Conservation (phyloP, 2,888 invertebrate genomes). For the Drosophila longiperda region DNA sequence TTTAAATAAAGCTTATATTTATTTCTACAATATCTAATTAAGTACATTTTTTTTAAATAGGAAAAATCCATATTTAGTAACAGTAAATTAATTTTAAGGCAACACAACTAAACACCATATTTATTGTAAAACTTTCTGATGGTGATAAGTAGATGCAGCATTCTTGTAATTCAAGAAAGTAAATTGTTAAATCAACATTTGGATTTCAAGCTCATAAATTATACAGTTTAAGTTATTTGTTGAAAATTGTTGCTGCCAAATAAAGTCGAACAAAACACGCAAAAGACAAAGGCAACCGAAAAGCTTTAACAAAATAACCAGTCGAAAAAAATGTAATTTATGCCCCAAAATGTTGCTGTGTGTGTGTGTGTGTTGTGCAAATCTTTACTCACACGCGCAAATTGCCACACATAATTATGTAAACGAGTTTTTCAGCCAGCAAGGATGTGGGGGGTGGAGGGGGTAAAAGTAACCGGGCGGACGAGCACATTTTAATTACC, state of each 20-base stretch:
- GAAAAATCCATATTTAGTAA: not conserved
- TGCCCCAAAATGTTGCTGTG: conserved; percentile 39
- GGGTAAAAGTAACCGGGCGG: conserved; percentile 13
- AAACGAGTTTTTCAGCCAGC: conserved; percentile 60
- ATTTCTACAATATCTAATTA: not conserved
- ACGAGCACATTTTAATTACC: conserved; percentile 76
- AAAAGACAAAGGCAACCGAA: conserved; percentile 9
- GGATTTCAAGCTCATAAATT: conserved; percentile 23
- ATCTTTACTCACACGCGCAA: conserved; percentile 70
- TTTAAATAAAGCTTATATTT: too few species aligned
- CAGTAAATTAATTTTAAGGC: not conserved
- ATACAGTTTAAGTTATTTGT: conserved; percentile 40
- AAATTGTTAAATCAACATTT: conserved; percentile 20
- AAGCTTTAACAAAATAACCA: conserved; percentile 17
- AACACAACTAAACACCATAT: conserved; percentile 22
- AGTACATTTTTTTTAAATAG: not conserved
- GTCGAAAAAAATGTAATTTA: conserved; percentile 44
- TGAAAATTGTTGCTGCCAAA: conserved; percentile 52
- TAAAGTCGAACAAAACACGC: conserved; percentile 16
- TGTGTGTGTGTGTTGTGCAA: conserved; percentile 48
- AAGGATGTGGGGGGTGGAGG: not conserved
- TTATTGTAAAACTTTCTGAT: conserved; percentile 41
- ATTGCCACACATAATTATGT: conserved; percentile 81
- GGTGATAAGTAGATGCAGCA: conserved; percentile 7
- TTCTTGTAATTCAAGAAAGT: conserved; percentile 36